Percentiles rank a stretch among this genome's conserved stretches.
phyloP scores from a whole-genome alignment of 2,113 vertebrate genomes.

The Myodes glareolus region DNA sequence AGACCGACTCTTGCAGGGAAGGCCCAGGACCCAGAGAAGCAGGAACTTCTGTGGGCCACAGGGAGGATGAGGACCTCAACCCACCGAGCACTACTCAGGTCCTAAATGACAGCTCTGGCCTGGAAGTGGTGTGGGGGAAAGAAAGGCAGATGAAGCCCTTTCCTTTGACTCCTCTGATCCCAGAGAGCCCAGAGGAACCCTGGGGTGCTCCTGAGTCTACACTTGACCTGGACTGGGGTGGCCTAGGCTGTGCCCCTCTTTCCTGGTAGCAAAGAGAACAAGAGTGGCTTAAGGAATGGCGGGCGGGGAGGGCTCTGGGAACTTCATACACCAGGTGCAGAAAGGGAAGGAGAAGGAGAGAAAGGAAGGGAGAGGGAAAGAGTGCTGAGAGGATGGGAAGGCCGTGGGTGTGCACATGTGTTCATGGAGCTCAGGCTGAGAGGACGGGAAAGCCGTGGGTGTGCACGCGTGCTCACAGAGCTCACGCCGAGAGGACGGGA shows the following conservation, averaged over 20 bases:
- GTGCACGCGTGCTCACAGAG: rapidly evolving
- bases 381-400: background rate
- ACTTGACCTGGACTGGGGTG: background rate
- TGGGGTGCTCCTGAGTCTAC: background rate
- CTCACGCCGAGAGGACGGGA: background rate
- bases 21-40: background rate
- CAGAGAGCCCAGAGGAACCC: background rate
- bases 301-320: background rate
- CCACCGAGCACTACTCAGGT: background rate
- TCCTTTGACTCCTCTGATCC: background rate
- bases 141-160: background rate
- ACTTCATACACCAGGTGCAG: background rate
- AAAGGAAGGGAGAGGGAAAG: no score
- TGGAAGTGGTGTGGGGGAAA: no score
- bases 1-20: background rate
- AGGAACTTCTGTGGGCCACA: rapidly evolving
- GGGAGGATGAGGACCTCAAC: background rate
- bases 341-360: background rate
- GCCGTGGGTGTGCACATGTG: rapidly evolving
- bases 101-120: background rate
- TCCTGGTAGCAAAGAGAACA: background rate
- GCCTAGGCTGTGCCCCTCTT: background rate
- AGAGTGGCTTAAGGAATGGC: background rate
- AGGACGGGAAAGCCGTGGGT: no score
- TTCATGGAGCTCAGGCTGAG: rapidly evolving